Base-by-base conservation (phyloP, 2,888 invertebrate species). In the Cephus nigrinus region DNA sequence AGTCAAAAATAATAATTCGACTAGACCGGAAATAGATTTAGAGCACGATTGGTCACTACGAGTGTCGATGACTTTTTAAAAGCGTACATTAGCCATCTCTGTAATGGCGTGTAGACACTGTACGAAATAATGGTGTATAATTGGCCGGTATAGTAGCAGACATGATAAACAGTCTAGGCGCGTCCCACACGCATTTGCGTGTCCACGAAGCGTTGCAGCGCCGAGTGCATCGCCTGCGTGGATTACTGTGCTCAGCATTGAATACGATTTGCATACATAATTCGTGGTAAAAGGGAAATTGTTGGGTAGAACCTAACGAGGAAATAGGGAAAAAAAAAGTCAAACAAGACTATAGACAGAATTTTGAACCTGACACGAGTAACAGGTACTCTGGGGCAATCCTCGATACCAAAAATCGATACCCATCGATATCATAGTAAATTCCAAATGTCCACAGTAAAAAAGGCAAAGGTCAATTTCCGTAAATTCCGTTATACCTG, bases 141-240 rank as follows among this genome's bases (percentile, higher is more conserved):
- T 55, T 55, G 55, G 55, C 23, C 55, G 23, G 23, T 55, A 55
- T 9, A 23, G 55, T 23, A 23, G 23, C 5, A 5, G 23, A 55
- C 55, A 55, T 23, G 23, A 55, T 55, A 55, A 71, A 71, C 31
- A 31, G 33, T 71, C 32, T 23, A 71, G 71, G 33, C 71, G 15
- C 71, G 31, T 71, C 71, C 71, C 71, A 71, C 71, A 33, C 71
- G 33, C 71, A 71, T 33, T 71, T 71, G 71, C 71, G 71, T 32
- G 71, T 71, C 71, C 32, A 31, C 4, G 3, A 31, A 23, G 33
- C 71, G 31, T 32, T 31, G 71, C 71, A 23, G 33, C 71, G 32
- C 31, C 12, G 71, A 71, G 71, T 71, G 71, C 71, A 11, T 71
- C 31, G 71, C 4, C 55, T 55, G 55, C 55, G 55, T 55, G 55